Evolutionary conservation across 1,140 invertebrate genomes (phyloP), one percentile per base, ranked within the genome.

Genomic region (Venturia canescens): DNA sequence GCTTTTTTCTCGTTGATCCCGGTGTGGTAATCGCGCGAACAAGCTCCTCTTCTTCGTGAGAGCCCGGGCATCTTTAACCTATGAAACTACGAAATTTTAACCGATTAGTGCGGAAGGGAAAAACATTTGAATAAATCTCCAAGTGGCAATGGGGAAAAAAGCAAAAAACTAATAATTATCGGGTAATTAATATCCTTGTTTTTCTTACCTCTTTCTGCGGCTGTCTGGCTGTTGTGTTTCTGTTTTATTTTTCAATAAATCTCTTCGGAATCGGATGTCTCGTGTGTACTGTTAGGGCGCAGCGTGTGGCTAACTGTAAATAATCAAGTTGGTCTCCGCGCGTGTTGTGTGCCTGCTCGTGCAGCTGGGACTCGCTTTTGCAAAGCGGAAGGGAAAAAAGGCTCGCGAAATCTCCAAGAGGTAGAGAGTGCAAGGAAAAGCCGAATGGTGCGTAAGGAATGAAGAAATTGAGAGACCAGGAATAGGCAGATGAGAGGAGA

Each of bases 281-380:
- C 26, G 79, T 60, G 75, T 86, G 83, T 86, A 86, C 85, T 84
- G 86, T 87, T 87, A 86, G 67, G 71, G 44, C 69, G 57, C 79
- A 82, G 71, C 78, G 66, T 78, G 80, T 82, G 81, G 82, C 80
- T 88, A 88, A 88, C 87, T 87, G 87, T 88, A 87, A 87, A 87
- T 74, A 83, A 79, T 84, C 80, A 78, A 79, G 48, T n/a, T 77
- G 57, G 53, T 72, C 63, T 72, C 63, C 57, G 70, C 80, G 48
- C 70, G 77, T 81, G 80, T 63, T 63, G 60, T 63, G 60, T 27
- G 23, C 60, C 27, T 27, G 60, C 60, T 63, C 60, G 60, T 26
- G 13, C 38, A 63, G 60, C 60, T 72, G 11, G 29, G 29, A 69
- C 13, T 69, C 66, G 15, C 66, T 69, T 69, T 69, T 69, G 21